Evolutionary conservation across 1,140 invertebrate genomes (phyloP), one percentile per base, ranked within the genome.

Genomic region (Drosophila sp.): DNA sequence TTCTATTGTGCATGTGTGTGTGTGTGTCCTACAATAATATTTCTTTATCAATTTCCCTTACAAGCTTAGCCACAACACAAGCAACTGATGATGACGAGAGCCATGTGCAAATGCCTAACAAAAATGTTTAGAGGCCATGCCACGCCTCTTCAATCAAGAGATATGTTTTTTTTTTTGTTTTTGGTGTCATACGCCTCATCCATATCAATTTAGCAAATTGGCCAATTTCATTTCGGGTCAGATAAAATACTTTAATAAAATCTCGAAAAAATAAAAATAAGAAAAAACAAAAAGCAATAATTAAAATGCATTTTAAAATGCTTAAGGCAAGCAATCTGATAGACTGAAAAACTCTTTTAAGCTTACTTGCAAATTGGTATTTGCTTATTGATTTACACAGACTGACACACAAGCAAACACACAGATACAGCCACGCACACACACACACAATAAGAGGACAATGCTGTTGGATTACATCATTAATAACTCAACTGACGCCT

Each of bases 11-110:
- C 32, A 11, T 63, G 40, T 56, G 44, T 50, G 47, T 41, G 54
- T 64, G 76, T 71, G 55, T 69, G 47, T 76, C 54, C 73, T 70
- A 79, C 72, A 86, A 89, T 80, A 79, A 80, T 79, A 87, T 86
- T 87, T 86, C 83, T 86, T 86, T 87, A 86, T 87, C 83, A 86
- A 86, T 86, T 86, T 86, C 83, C 83, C 67, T 74, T 76, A 87
- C 71, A 82, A 68, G 68, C 68, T 68, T 64, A 63, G 71, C 47
- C 38, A 17, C 27, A 71, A 41, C 33, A 65, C 60, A 55, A 65
- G 57, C 55, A 70, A 58, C 47, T 23, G 40, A 32, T 30, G 47
- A 60, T 70, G 54, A 64, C 44, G 60, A 63, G 30, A 57, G 68
- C 27, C 71, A 75, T 75, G 71, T 76, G 70, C 60, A 70, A 77